Base-by-base conservation (phyloP, 2,113 vertebrate genomes). In the Rattus rattus region DNA sequence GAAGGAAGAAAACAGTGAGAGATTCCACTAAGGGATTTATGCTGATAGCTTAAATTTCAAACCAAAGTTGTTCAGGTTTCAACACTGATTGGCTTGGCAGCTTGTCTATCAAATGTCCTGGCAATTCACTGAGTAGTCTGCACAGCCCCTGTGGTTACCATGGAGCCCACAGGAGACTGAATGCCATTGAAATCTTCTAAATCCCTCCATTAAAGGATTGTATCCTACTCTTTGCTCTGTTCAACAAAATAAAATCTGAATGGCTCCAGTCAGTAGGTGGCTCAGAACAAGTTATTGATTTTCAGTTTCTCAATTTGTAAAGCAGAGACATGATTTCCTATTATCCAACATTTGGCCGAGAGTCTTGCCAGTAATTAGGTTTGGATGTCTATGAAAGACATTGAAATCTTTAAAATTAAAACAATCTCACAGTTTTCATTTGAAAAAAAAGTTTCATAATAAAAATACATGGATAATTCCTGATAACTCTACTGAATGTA, bases 221-320 rank as follows among this genome's bases (percentile, higher is more conserved):
- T 83, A 88, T 96, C 70, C 67, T 70, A 88, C 76, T 95, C 49
- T 92, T 75, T 85, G 72, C 43, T 73, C 86, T 49, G 56, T 91
- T 73, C 49, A 84, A 91, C 92, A 94, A 94, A 97, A 97, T 92
- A 85, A 92, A 94, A 96, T 86, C 30, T 97, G 89, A 98, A 93
- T 22, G 5, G 43, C 73, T 28, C 83, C 56, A 84, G 88, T 95
- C 75, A n/a, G 72, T 59, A 54, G 67, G 75, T 39, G 81, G 83
- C 73, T 80, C 94, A 95, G 86, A 96, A 93, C 36, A 94, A 90
- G 33, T 49, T 96, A 95, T 87, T 85, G 94, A 94, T 91, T 96
- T 96, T 94, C 89, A 96, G 11, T 96, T 92, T 96, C 84, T 94
- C 84, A 73, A 90, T 88, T 93, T 96, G 92, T 90, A 90, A 94